Evolutionary conservation across 2,888 invertebrate species (phyloP), one percentile per base, ranked within the genome.

Genomic region (Diadegma fenestrale): DNA sequence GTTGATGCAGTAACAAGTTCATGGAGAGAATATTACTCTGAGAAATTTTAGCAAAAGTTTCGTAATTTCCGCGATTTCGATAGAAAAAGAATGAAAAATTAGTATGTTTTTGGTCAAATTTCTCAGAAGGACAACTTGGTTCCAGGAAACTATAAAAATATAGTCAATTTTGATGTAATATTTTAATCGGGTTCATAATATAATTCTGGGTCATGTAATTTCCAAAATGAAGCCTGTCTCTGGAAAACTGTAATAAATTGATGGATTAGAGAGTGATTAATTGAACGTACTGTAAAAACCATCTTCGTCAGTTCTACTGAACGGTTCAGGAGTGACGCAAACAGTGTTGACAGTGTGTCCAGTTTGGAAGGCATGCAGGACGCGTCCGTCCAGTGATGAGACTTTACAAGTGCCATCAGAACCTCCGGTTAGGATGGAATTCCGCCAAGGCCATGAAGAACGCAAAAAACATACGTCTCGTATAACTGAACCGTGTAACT

Each of bases 381-480:
- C 92, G 48, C 94, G 92, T 5, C 94, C 94, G 89, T 94, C 94
- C 45, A 94, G 89, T 5, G 94, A 94, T 17, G 94, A 93, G 19
- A 94, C 92, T 89, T 94, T 94, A 87, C 94, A 94, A 19, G 94
- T 93, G 14, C 94, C 94, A 89, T 94, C 94, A 69, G 90, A 89
- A 33, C 94, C 93, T 51, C 94, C 94, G 7, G 94, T 94, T 48
- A 94, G 86, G 48, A 93, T 93, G 66, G 93, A 93, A 85, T 94
- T 93, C 84, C 93, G 92, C 94, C 94, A 94, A 66, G 94, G 94
- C 95, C 95, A 95, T 17, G 94, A 94, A 12, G 93, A 92, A 84
- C 94, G 93, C 87, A 94, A 90, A 91, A 94, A 94, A 86, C 92
- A 92, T 72, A 95, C 92, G 89, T 95, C 95, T 80, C 94, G 91